A percentile compares a stretch with the other conserved stretches of the same genome.
Conservation (phyloP, 2,888 invertebrate genomes). For the Sarcophaga subvicina region DNA sequence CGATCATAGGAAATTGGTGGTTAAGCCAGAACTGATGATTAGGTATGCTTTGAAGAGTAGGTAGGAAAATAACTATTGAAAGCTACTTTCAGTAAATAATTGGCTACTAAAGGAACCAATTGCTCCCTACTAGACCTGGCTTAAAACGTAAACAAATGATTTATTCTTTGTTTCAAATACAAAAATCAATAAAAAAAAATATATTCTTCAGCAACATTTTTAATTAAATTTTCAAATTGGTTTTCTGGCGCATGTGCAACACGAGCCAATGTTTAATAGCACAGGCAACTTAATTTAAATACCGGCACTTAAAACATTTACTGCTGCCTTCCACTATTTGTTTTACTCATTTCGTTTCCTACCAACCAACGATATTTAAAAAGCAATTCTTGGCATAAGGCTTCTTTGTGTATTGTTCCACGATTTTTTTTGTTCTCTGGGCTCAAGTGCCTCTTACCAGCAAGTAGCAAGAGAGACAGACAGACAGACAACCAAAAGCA, state of each 20-base stretch:
- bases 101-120: too few relatives aligned
- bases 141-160: too few relatives aligned
- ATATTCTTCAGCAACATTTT: too few relatives aligned
- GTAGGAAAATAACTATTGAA: too few relatives aligned
- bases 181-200: too few relatives aligned
- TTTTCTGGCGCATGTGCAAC: constrained; percentile 64
- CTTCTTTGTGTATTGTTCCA: constrained; percentile 17
- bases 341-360: neutral
- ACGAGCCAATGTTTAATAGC: constrained; percentile 10
- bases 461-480: constrained; percentile 28
- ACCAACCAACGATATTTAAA: neutral
- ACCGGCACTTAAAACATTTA: neutral
- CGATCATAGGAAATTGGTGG: too few relatives aligned
- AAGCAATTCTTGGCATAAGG: too few relatives aligned
- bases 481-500: neutral
- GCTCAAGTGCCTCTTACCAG: constrained; percentile 13
- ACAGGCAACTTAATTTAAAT: constrained; percentile 62
- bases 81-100: too few relatives aligned
- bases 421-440: neutral
- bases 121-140: too few relatives aligned
- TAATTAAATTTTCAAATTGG: constrained; percentile 37
- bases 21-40: too few relatives aligned
- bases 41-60: too few relatives aligned
- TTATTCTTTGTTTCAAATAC: too few relatives aligned
- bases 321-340: neutral